Conservation (phyloP, 1,140 invertebrate genomes). For the Bombyx mandarina region DNA sequence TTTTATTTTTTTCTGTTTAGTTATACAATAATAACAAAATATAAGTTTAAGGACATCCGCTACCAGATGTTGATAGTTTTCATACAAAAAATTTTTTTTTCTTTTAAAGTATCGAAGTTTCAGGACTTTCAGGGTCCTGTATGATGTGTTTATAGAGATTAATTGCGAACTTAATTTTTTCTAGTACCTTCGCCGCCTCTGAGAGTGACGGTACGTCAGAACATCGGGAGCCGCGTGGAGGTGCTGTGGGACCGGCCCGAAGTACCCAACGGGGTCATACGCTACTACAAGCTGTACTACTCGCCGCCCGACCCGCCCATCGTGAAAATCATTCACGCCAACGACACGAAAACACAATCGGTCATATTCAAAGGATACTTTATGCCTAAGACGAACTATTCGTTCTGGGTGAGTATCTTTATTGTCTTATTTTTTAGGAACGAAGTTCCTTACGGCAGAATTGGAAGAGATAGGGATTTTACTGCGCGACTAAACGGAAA, state of each 20-base stretch:
- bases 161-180: constrained; percentile 5
- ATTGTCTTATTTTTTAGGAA: not conserved
- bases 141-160: not conserved
- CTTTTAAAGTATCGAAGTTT: too few species aligned
- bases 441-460: too few species aligned
- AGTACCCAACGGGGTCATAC: constrained; percentile 75
- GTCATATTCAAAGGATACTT: constrained; percentile 73
- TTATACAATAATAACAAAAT: too few species aligned
- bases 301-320: constrained; percentile 68
- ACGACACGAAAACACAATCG: constrained; percentile 58
- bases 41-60: too few species aligned
- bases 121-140: too few species aligned
- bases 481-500: too few species aligned
- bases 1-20: too few species aligned
- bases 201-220: constrained; percentile 76
- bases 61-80: too few species aligned
- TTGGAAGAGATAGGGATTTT: too few species aligned
- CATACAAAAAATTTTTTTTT: too few species aligned
- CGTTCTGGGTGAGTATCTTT: constrained; percentile 78
- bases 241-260: constrained; percentile 78
- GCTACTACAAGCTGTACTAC: constrained; percentile 76
- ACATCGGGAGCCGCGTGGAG: constrained; percentile 74
- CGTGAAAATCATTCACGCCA: constrained; percentile 26
- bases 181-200: constrained; percentile 76
- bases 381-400: constrained; percentile 75